Evolutionary conservation across 2,797 vertebrate genomes (phyloP).

Genomic region (Xiphophorus birchmanni): DNA sequence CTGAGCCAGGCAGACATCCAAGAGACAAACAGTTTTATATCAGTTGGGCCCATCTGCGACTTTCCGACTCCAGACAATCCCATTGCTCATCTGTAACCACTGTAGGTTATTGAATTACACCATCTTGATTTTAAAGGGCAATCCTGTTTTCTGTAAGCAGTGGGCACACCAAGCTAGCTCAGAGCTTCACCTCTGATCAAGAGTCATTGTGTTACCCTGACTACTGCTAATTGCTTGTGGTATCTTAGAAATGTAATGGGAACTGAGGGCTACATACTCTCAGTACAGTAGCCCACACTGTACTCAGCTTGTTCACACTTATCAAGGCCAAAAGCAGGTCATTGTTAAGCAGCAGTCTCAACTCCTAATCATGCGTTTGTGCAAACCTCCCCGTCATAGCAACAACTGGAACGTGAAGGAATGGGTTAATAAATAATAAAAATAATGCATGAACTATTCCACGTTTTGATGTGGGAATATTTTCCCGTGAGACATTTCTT

Average conservation of each 20-base stretch:
- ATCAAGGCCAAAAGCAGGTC: constrained; percentile 46
- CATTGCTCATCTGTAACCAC: constrained; percentile 84
- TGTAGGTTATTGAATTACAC: constrained; percentile 85
- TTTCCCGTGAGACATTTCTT: constrained; percentile 36
- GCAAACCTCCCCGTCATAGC: constrained; percentile 54
- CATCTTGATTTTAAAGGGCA: constrained; percentile 85
- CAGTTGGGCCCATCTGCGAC: constrained; percentile 79
- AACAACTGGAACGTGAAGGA: constrained; percentile 62
- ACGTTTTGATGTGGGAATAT: constrained; percentile 44
- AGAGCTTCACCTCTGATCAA: constrained; percentile 64
- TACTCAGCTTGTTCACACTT: constrained; percentile 31
- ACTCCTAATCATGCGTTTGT: constrained; percentile 46
- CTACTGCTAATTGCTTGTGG: constrained; percentile 65
- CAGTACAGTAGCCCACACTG: constrained; percentile 27
- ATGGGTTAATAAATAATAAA: constrained; percentile 58
- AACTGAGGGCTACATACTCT: constrained; percentile 50
- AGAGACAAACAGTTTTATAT: constrained; percentile 80
- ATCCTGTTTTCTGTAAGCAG: constrained; percentile 83
- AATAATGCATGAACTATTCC: constrained; percentile 53
- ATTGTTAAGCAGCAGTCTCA: constrained; percentile 44
- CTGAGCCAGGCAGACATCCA: constrained; percentile 77
- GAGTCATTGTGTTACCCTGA: constrained; percentile 65
- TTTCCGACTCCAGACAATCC: constrained; percentile 84
- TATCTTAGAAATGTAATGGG: constrained; percentile 58
- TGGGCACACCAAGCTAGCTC: constrained; percentile 66